These are phyloP conservation scores for Coptodon rendalli DNA, from an alignment of 2,113 vertebrate species.

Conservation along the genomic window DNA sequence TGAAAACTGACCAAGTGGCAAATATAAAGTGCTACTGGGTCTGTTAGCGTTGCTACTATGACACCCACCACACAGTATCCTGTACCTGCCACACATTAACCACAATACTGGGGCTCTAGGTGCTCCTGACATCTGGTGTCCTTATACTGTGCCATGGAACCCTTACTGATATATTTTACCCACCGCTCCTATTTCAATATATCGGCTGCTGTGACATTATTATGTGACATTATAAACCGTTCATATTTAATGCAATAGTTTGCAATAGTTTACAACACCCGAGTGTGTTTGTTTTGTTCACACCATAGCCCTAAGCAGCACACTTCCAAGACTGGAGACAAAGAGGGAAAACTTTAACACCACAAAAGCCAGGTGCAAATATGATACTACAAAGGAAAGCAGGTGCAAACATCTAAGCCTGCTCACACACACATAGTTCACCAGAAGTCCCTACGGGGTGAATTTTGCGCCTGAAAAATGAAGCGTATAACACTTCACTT, in stretches of 20 bases:
- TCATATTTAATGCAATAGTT: neutral
- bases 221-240: neutral
- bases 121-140: neutral
- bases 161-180: neutral
- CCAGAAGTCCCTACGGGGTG: neutral
- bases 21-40: neutral
- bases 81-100: neutral
- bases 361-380: slow-evolving; percentile 2
- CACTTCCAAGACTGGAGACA: neutral
- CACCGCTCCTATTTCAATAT: neutral
- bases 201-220: neutral
- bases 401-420: slow-evolving; percentile 39
- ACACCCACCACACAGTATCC: neutral
- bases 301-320: neutral
- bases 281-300: neutral
- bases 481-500: neutral
- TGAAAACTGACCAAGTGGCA: neutral
- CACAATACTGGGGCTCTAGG: neutral
- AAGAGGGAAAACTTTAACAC: neutral
- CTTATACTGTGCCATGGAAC: neutral
- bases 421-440: neutral
- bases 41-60: neutral
- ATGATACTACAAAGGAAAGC: neutral
- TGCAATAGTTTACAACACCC: neutral
- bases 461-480: neutral